Evolutionary conservation across 2,113 vertebrate species (phyloP), one percentile per base, ranked within the genome.

Genomic region (Daubentonia madagascariensis): DNA sequence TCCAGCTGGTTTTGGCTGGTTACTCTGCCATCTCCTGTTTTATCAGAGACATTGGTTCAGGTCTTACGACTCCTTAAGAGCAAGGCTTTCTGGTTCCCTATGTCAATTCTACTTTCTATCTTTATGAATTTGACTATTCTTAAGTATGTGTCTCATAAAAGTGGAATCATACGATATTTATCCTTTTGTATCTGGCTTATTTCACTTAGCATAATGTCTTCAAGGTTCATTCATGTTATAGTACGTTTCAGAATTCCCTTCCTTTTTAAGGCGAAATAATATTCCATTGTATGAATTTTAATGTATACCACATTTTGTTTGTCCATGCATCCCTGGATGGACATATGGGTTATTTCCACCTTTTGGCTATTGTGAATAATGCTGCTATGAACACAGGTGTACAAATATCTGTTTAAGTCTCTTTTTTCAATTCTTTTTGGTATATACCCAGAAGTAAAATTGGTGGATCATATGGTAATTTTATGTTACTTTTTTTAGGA

Each of bases 261-360:
- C 12, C 4, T 67, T 76, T 92, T 59, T 54, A 65, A 68, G 50
- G 13, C 8, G 88, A 23, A 68, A 50, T 81, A 37, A 59, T 76
- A 68, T 83, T 48, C 11, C 3, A 32, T 72, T 63, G 65, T 10
- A 32, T 54, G 30, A n/a, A n/a, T n/a, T n/a, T n/a, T n/a, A n/a
- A n/a, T 73, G 6, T 54, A 52, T 7, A 40, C 5, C 6, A n/a
- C 14, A 63, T 32, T 84, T n/a, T 85, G 61, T 43, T 85, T 68
- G 50, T 68, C 45, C 14, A 3, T 70, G 84, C 45, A 84, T n/a
- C 23, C 78, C 28, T 59, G 32, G n/a, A 40, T 40, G 22, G 18
- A 50, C 25, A 22, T 35, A 52, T 43, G 0, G 1, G 3, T 65
- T 22, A 13, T 25, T 91, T 61, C 28, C 5, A n/a, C 20, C 25